A percentile compares a stretch with the other conserved stretches of the same genome.
phyloP scores from a whole-genome alignment of 2,113 vertebrate species.

The Desmodus rotundus region DNA sequence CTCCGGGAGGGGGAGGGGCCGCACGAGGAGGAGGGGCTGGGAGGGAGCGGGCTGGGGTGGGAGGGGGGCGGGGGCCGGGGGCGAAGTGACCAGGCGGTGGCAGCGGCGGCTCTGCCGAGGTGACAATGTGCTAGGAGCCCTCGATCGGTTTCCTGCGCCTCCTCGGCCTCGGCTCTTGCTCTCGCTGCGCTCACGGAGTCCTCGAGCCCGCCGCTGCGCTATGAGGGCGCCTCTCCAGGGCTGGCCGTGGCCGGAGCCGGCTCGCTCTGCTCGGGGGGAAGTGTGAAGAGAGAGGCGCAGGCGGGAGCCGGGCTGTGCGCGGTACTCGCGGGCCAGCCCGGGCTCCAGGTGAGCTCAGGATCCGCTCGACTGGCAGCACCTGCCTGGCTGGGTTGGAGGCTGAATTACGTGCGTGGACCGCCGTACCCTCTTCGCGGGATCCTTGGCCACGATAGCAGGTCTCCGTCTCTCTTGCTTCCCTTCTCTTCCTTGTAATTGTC shows the following conservation, averaged over 20 bases:
- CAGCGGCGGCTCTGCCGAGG: constrained; percentile 15
- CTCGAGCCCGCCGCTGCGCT: constrained; percentile 35
- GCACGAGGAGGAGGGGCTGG: constrained; percentile 16
- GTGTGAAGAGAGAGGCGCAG: constrained; percentile 50
- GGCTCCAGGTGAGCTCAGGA: constrained; percentile 37
- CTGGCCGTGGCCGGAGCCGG: constrained; percentile 53
- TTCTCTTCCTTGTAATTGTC: background rate
- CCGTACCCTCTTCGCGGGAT: constrained; percentile 47
- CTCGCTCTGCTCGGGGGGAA: background rate
- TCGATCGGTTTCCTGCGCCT: background rate
- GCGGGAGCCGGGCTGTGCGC: constrained; percentile 9
- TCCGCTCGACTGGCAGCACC: background rate
- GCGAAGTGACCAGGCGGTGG: constrained; percentile 55
- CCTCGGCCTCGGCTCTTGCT: constrained; percentile 28
- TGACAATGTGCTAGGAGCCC: constrained; percentile 42
- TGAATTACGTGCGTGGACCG: background rate
- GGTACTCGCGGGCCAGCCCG: background rate
- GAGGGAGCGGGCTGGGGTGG: background rate
- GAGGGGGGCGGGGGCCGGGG: constrained; percentile 31
- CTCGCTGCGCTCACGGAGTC: background rate
- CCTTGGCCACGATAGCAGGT: constrained; percentile 45
- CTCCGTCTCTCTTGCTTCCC: background rate
- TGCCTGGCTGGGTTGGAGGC: background rate
- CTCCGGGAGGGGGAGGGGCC: constrained; percentile 42
- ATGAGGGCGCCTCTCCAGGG: constrained; percentile 61